These are phyloP conservation scores for Ooceraea biroi DNA, from an alignment of 1,140 invertebrate species.

Conservation along the genomic window DNA sequence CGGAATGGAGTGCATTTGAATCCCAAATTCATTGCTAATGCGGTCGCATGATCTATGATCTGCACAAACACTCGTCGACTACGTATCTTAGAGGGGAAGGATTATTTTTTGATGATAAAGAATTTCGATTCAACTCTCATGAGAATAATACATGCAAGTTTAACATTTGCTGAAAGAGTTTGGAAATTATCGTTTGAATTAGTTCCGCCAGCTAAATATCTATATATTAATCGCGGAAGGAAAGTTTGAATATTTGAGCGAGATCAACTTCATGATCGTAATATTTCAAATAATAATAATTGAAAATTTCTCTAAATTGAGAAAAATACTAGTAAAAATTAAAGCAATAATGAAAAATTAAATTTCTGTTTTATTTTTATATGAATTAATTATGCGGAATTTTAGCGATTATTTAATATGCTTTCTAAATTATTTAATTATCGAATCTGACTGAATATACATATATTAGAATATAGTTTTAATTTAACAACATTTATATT, in stretches of 20 bases:
- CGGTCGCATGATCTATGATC: constrained; percentile 63
- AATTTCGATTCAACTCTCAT: background rate
- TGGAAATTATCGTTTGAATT: background rate
- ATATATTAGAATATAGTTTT: too few relatives aligned
- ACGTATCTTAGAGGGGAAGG: background rate
- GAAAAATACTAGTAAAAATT: too few relatives aligned
- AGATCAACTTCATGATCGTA: background rate
- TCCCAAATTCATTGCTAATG: constrained; percentile 72
- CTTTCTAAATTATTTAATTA: too few relatives aligned
- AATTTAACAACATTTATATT: too few relatives aligned
- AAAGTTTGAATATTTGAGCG: background rate
- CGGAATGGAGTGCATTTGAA: constrained; percentile 69
- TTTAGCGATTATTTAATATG: background rate
- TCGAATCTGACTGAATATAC: too few relatives aligned
- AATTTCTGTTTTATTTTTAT: constrained; percentile 17
- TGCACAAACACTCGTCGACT: constrained; percentile 39
- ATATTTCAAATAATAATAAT: constrained; percentile 2
- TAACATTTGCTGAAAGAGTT: background rate
- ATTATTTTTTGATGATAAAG: constrained; percentile 50
- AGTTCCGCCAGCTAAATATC: constrained; percentile 7
- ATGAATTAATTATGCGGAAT: background rate
- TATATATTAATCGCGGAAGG: constrained; percentile 6
- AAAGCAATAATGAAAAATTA: too few relatives aligned
- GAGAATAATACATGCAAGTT: background rate
- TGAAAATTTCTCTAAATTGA: background rate